A percentile compares a stretch with the other conserved stretches of the same genome.
phyloP scores from a whole-genome alignment of 2,888 invertebrate species.

The Ceramica pisi region DNA sequence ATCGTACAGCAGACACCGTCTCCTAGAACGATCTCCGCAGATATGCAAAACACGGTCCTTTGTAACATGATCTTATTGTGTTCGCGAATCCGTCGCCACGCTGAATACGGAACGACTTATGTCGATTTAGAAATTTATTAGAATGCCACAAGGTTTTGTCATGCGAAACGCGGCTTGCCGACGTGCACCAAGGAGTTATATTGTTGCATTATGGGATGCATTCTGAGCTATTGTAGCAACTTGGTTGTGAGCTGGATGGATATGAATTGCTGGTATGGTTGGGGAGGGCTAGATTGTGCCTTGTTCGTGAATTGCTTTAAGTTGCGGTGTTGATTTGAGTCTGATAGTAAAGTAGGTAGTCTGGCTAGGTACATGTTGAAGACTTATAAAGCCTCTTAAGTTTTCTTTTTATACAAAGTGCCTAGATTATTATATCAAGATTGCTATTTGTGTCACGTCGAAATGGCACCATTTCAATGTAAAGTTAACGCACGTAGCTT shows the following conservation, averaged over 20 bases:
- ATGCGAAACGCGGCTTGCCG: slow-evolving; percentile 79
- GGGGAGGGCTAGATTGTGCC: slow-evolving; percentile 9
- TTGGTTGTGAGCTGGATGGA: slow-evolving; percentile 34
- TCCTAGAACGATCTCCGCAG: slow-evolving; percentile 79
- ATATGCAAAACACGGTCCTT: slow-evolving; percentile 87
- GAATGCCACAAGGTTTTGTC: slow-evolving; percentile 81
- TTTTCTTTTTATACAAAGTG: neutral
- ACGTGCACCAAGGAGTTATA: slow-evolving; percentile 77
- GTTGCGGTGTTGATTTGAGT: neutral
- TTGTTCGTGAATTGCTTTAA: neutral
- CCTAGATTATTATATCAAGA: neutral
- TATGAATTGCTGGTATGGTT: slow-evolving; percentile 37
- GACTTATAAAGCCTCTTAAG: neutral
- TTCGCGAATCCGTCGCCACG: slow-evolving; percentile 78
- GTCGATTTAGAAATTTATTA: slow-evolving; percentile 90
- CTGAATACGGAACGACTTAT: slow-evolving; percentile 87
- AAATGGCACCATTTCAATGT: too few relatives aligned
- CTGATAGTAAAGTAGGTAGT: too few relatives aligned
- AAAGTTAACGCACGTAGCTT: too few relatives aligned
- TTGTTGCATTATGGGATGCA: slow-evolving; percentile 81
- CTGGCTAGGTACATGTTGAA: neutral
- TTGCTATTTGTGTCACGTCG: neutral
- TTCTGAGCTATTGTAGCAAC: slow-evolving; percentile 69
- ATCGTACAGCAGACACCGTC: slow-evolving; percentile 78
- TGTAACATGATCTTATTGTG: slow-evolving; percentile 90